Conservation (phyloP, 2,113 vertebrate genomes). For the Narcine bancroftii region DNA sequence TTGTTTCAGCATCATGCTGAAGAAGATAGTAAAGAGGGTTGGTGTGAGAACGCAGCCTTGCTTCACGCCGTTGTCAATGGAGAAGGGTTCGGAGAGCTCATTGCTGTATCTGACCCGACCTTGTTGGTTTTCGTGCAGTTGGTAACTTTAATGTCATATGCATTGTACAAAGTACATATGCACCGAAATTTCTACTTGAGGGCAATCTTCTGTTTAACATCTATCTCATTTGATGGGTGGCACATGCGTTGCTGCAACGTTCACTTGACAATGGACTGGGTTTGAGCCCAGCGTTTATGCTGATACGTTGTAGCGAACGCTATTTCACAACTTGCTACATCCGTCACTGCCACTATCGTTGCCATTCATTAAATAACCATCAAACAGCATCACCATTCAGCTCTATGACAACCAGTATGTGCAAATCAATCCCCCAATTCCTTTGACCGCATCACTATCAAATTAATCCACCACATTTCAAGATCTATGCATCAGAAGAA, state of each 20-base stretch:
- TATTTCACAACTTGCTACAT: neutral
- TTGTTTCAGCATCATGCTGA: no score
- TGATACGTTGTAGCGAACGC: neutral
- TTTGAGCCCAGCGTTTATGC: neutral
- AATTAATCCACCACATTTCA: neutral
- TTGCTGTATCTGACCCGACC: no score
- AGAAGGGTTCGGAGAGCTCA: no score
- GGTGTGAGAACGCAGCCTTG: no score
- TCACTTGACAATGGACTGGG: neutral
- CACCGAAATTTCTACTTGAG: no score
- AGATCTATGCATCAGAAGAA: neutral
- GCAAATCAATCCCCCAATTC: neutral
- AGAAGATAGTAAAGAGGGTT: no score
- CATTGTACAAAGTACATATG: no score
- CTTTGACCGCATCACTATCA: neutral
- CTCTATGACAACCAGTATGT: no score
- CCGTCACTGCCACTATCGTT: neutral
- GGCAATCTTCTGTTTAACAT: neutral
- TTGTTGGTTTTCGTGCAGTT: no score
- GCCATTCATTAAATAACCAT: neutral
- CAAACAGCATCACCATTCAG: neutral
- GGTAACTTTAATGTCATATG: no score
- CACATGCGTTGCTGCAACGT: neutral
- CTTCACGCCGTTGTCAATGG: no score
- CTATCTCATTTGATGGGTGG: neutral